These are phyloP conservation scores for Lepidurus couesii DNA, from an alignment of 1,140 invertebrate species.

Conservation along the genomic window DNA sequence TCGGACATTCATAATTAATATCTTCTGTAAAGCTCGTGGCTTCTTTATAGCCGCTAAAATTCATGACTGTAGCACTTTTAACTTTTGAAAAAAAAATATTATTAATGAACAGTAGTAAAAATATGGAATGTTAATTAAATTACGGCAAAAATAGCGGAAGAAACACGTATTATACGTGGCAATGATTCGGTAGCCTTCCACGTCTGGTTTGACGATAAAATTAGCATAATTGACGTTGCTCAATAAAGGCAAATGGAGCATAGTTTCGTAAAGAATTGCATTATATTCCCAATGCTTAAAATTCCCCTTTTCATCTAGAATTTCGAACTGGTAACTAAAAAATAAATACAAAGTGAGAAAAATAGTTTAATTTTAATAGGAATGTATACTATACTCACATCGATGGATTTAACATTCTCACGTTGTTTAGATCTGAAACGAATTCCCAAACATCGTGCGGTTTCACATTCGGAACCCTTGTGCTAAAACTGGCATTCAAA, in stretches of 20 bases:
- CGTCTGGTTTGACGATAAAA: conserved; percentile 32
- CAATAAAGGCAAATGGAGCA: conserved; percentile 31
- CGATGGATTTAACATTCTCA: conserved; percentile 30
- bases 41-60: neutral
- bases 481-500: neutral
- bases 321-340: conserved; percentile 32
- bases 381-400: conserved; percentile 25
- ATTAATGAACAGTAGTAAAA: neutral
- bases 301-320: conserved; percentile 34
- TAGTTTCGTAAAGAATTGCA: conserved; percentile 34
- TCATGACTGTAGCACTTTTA: neutral
- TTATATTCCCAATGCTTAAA: conserved; percentile 35
- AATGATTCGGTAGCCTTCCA: conserved; percentile 29
- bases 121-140: neutral
- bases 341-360: neutral
- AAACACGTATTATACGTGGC: conserved; percentile 34
- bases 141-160: conserved; percentile 34
- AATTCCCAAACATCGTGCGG: conserved; percentile 25
- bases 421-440: conserved; percentile 33
- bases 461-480: neutral
- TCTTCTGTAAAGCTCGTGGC: neutral
- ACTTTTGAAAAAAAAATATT: neutral
- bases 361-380: neutral
- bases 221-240: conserved; percentile 34
- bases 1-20: neutral